Percentiles rank a stretch among this genome's conserved stretches.
Evolutionary conservation across 2,113 vertebrate species (phyloP).

Genomic region (Thamnaconus septentrionalis): DNA sequence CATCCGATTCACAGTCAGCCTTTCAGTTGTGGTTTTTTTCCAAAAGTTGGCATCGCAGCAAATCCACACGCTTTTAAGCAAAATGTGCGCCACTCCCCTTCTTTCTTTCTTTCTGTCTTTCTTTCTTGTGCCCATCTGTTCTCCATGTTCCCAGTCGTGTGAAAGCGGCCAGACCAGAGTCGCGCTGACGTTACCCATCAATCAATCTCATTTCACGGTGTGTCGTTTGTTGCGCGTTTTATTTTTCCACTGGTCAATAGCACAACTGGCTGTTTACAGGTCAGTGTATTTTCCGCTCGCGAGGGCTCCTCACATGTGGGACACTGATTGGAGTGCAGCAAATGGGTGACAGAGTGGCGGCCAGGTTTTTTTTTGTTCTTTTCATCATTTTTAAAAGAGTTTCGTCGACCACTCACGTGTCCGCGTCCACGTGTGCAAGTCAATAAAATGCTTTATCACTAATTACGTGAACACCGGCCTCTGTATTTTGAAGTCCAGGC

Average conservation of each 20-base stretch:
- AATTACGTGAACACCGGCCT: too few species aligned
- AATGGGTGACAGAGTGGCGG: constrained; percentile 27
- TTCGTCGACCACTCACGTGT: neutral
- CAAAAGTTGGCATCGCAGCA: neutral
- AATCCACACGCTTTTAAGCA: neutral
- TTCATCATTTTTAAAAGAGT: too few species aligned
- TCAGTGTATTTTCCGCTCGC: constrained; percentile 51
- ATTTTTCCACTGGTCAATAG: constrained; percentile 58
- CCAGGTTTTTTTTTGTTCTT: constrained; percentile 1
- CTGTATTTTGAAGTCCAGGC: too few species aligned
- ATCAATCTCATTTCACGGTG: constrained; percentile 45
- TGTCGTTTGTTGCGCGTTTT: neutral
- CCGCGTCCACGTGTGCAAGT: neutral
- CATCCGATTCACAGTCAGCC: too few species aligned
- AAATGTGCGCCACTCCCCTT: too few species aligned
- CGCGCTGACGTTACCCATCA: constrained; percentile 12
- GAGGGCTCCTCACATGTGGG: constrained; percentile 40
- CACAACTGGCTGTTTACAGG: constrained; percentile 33
- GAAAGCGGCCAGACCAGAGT: neutral
- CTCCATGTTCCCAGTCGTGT: neutral
- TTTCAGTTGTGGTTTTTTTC: neutral
- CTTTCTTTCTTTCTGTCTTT: too few species aligned
- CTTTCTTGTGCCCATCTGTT: constrained; percentile 1
- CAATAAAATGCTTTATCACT: too few species aligned
- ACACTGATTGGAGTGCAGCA: constrained; percentile 9